Percentiles rank a stretch among this genome's conserved stretches.
Evolutionary conservation across 2,888 invertebrate genomes (phyloP).

Genomic region (Dyspetes luteomarginatus): DNA sequence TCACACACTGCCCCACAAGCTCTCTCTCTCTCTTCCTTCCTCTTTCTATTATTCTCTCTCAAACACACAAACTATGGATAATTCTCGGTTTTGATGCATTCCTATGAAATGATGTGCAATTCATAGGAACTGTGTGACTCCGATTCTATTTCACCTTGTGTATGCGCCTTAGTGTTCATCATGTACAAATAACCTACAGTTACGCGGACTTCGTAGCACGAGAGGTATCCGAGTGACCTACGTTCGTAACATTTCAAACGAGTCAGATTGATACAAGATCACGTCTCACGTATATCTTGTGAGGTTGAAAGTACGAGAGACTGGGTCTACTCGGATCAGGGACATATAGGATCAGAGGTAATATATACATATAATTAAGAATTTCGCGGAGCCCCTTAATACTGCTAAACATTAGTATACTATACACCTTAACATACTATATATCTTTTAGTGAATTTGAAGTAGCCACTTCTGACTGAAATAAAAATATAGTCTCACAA

Average conservation of each 20-base stretch:
- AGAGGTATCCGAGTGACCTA: no score
- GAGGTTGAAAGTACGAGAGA: no score
- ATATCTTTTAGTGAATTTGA: no score
- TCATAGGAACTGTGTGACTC: conserved; percentile 33
- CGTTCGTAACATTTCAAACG: no score
- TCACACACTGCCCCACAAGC: conserved; percentile 57
- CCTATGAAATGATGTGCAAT: conserved; percentile 43
- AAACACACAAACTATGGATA: conserved; percentile 37
- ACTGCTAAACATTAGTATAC: no score
- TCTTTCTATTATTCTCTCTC: conserved; percentile 38
- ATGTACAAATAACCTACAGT: conserved; percentile 40
- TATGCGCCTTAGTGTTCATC: conserved; percentile 31
- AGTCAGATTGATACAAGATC: neutral
- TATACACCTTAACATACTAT: no score
- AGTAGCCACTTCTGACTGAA: no score
- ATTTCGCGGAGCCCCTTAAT: no score
- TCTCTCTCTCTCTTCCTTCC: conserved; percentile 32
- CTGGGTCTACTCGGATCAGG: no score
- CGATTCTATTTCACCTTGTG: conserved; percentile 8
- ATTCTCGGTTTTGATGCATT: conserved; percentile 29
- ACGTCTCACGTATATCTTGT: conserved; percentile 12
- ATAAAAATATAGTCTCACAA: no score
- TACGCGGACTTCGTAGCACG: conserved; percentile 47
- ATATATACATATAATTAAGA: no score
- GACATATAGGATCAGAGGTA: no score